Evolutionary conservation across 2,797 vertebrate species (phyloP), one percentile per base, ranked within the genome.

Genomic region (Ara ararauna): DNA sequence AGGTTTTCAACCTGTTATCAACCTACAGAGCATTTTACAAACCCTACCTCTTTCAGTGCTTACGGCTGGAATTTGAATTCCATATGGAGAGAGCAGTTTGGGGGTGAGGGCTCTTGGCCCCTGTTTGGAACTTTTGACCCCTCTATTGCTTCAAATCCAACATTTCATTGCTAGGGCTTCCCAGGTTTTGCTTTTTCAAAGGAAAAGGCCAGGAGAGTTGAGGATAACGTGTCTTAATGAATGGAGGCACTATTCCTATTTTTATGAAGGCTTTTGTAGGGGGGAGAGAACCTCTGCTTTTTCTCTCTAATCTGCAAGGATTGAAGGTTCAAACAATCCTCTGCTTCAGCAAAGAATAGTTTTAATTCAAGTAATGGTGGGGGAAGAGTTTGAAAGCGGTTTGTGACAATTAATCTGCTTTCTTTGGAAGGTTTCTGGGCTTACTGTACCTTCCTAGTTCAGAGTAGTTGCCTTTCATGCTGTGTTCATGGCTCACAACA

Each of bases 71-170:
- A 18, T 67, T 64, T 44, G 50, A 32, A 51, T 71, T 75, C 68
- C 1, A 0, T 26, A 1, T 22, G 13, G n/a, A 48, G n/a, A 29
- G n/a, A 21, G 6, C 1, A 0, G 32, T 42, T 62, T 34, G 20
- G 45, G 32, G 14, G 15, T 0, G 1, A 13, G 51, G 45, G 7
- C 27, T 83, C 29, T 83, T 40, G 15, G 53, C 4, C 12, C 36
- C 7, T 5, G 1, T 32, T 72, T 27, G 38, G 64, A 76, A 36
- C 7, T 73, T 72, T 15, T 10, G 11, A 40, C 73, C 42, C 24
- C 7, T 48, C 21, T 50, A 3, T 45, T 72, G 30, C 11, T 88
- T 84, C 22, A 44, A 67, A 67, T 26, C 9, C 30, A 74, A 17
- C 0, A 1, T 60, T 77, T 85, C 42, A n/a, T 73, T 60, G 56